Base-by-base conservation (phyloP, 2,888 invertebrate species). In the Uloborus plumipes region DNA sequence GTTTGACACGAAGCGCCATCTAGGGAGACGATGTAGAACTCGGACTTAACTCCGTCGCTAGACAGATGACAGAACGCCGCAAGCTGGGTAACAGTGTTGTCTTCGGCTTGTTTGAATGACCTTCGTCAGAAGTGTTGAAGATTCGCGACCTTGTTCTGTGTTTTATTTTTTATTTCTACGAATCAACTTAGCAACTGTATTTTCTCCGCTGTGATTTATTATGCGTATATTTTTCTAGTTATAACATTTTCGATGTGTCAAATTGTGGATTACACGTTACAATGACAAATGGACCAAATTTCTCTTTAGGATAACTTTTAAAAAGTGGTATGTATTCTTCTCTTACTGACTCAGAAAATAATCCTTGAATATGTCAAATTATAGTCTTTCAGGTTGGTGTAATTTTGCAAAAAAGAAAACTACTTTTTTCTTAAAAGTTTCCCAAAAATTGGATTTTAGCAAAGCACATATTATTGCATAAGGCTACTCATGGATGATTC, bases 121-220 rank as follows among this genome's bases (percentile, higher is more conserved):
- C 58, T 78, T 78, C 53, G 71, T 53, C 11, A 22, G 53, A 16
- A 53, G 62, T 55, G 64, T 59, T 16, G 64, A 26, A 70, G 55
- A 77, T 14, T 58, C 50, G 31, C 75, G 78, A 78, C 78, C 78
- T 71, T 78, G 64, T 51, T 64, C 55, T 55, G 61, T 53, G 31
- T 51, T 64, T 39, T 39, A 26, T 64, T 64, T 39, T 64, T 64
- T 39, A 58, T 61, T 26, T 59, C 50, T 58, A 31, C 47, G 50
- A 69, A 51, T 62, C 62, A 62, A 55, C 49, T 75, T 75, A 51
- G 20, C 15, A 31, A 15, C 53, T 55, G 20, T 55, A 47, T 51
- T 51, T 50, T 50, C 61, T 53, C 47, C 16, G 65, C 49, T 39
- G 70, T 51, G 51, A 76, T 59, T 65, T 65, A 18, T 49, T 18